Base-by-base conservation (phyloP, 2,113 vertebrate genomes). In the Ornithorhynchus anatinus region DNA sequence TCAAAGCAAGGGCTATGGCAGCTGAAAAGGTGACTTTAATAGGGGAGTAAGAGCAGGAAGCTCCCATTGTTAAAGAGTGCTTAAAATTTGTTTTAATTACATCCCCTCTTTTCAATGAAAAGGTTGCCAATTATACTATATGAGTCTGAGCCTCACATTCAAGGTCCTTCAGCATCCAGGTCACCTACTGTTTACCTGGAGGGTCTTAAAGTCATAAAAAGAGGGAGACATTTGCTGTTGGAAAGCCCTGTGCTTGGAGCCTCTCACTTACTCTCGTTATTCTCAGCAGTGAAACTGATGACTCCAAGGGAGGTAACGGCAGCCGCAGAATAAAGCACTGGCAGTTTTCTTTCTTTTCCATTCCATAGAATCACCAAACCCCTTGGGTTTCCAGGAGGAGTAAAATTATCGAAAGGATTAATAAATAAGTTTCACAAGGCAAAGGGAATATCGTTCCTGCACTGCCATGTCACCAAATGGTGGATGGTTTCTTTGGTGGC, bases 21-120 rank as follows among this genome's bases (percentile, higher is more conserved):
- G 75, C 72, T 71, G 76, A 89, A 62, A 91, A 91, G 85, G n/a
- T 64, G 80, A 79, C 79, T 72, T 89, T 89, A 57, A 70, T 35
- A 47, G n/a, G 1, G 17, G 16, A 3, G 6, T 69, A 32, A 61
- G 72, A 59, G 42, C 63, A 48, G 89, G 73, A 87, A 90, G 77
- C 70, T 82, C 47, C 60, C 43, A 67, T 87, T 87, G 72, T 85
- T 70, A 72, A 84, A 78, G 65, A 82, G 66, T 42, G 59, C 3
- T 52, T 74, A 37, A 61, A 60, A 78, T 52, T 64, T 57, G 38
- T 14, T 67, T 76, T 89, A 91, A 91, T 86, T 82, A 86, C 85
- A 88, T 88, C 40, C 22, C 35, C 73, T 47, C 63, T 65, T 80
- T 42, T 67, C 40, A 60, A 78, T 75, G 66, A 79, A 86, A 88